Percentiles rank a stretch among this genome's conserved stretches.
phyloP scores from a whole-genome alignment of 2,113 vertebrate species.

The Corvus moneduloides region DNA sequence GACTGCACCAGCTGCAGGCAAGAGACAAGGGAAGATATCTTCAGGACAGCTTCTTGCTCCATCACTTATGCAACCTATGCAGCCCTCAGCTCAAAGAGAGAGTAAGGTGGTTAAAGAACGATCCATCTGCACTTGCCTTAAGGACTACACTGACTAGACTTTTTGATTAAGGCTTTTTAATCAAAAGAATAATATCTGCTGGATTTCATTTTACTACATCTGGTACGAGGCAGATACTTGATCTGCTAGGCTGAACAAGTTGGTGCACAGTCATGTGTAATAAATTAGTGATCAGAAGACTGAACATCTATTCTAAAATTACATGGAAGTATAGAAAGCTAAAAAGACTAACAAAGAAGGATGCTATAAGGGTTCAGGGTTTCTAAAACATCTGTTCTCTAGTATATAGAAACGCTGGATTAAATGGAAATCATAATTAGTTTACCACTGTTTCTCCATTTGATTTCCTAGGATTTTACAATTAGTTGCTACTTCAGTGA shows the following conservation, averaged over 20 bases:
- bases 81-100: background rate
- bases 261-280: background rate
- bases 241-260: background rate
- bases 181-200: background rate
- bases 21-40: background rate
- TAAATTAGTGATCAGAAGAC: conserved; percentile 12
- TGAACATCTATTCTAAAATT: background rate
- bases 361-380: background rate
- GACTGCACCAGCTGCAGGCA: background rate
- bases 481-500: background rate
- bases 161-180: conserved; percentile 37
- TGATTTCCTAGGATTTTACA: background rate
- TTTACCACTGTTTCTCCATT: background rate
- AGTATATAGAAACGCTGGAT: background rate
- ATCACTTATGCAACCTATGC: background rate
- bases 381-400: background rate
- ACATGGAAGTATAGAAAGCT: background rate
- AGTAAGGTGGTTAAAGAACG: background rate
- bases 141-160: background rate
- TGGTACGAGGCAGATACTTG: conserved; percentile 1
- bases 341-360: background rate
- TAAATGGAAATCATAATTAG: background rate
- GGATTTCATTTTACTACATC: conserved; percentile 11
- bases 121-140: background rate
- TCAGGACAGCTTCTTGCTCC: background rate